Evolutionary conservation across 2,113 vertebrate species (phyloP), one percentile per base, ranked within the genome.

Genomic region (Carassius auratus): DNA sequence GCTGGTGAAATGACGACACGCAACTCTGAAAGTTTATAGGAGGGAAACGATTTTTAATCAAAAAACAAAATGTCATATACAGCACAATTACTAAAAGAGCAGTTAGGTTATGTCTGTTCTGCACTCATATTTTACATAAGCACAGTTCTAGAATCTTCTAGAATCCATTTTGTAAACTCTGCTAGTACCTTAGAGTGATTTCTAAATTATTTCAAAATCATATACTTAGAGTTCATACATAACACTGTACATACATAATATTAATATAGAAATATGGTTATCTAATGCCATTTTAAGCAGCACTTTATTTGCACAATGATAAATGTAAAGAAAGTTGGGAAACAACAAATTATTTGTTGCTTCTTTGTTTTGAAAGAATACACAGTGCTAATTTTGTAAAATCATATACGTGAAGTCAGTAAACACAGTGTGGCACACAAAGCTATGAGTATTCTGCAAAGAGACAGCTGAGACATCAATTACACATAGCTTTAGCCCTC

Each of bases 31-130:
- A 10, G 21, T 38, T 10, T 52, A 33, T 12, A 36, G 38, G 23
- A 55, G 36, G 21, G 81, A 83, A 75, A 48, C 48, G 42, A 42
- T 30, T 73, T 87, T 89, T 88, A 89, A 87, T 89, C 64, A 64
- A 86, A 89, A 90, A 90, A 89, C 76, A 88, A 48, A 86, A 48
- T 81, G 76, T 88, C 55, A 88, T 86, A 82, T 87, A 89, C 88
- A 89, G 85, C 81, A 86, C 62, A 88, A 30, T 50, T 66, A 85
- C 85, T 84, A 77, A 57, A 85, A 75, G 21, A 85, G 77, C 76
- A 74, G 76, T 85, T 82, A 85, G 68, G 66, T 45, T 45, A 17
- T 79, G 33, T 68, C 8, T 45, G 61, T 79, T 73, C 87, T 74
- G 79, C 78, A 48, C 38, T 62, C 38, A 19, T 26, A 73, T 14